Conservation (phyloP, 2,797 vertebrate species). For the Galagoides demidoff region DNA sequence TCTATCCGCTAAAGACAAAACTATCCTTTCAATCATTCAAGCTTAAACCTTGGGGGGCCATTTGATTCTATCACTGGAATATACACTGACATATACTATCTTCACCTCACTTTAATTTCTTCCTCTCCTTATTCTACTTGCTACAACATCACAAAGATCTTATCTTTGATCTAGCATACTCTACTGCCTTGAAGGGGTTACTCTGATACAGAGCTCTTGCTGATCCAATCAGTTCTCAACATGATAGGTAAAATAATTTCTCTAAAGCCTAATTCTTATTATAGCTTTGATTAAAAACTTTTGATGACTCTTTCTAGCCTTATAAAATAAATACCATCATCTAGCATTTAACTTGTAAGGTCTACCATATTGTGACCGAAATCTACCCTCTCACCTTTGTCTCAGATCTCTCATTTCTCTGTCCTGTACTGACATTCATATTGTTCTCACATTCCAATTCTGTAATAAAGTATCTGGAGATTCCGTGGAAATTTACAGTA, state of each 20-base stretch:
- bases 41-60: neutral
- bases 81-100: neutral
- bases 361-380: neutral
- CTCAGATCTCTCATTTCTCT: neutral
- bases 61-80: neutral
- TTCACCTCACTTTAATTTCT: neutral
- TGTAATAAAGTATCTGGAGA: neutral
- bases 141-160: neutral
- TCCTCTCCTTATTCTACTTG: neutral
- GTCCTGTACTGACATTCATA: neutral
- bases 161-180: neutral
- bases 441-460: neutral
- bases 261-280: neutral
- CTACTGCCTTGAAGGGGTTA: neutral
- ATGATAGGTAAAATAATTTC: neutral
- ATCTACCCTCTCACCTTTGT: neutral
- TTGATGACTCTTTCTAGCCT: neutral
- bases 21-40: neutral
- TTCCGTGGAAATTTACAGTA: neutral
- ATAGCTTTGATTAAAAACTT: constrained; percentile 21
- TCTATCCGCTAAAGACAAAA: neutral
- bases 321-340: constrained; percentile 11
- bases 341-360: neutral
- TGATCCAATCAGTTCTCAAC: neutral
- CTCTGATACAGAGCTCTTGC: neutral